A percentile compares a stretch with the other conserved stretches of the same genome.
Conservation (phyloP, 2,888 invertebrate species). For the Ariolimax columbianus region DNA sequence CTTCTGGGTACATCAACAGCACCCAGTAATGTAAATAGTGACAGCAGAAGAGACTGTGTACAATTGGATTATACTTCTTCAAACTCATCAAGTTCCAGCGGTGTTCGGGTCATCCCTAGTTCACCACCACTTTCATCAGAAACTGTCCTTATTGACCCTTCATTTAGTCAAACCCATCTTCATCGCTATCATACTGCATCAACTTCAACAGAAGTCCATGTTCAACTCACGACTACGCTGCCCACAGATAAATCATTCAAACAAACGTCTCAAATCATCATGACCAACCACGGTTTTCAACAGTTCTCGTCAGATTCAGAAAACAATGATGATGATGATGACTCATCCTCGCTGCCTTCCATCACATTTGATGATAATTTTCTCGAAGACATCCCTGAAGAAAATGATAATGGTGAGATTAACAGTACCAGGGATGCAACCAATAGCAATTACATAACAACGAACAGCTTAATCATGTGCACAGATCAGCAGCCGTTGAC, state of each 20-base stretch:
- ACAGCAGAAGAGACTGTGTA: background rate
- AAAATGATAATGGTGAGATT: conserved; percentile 55
- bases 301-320: conserved; percentile 44
- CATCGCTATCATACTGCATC: background rate
- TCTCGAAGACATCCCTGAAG: conserved; percentile 70
- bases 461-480: background rate
- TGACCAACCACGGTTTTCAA: conserved; percentile 43
- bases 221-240: background rate
- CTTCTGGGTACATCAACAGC: background rate
- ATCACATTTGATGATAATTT: conserved; percentile 68
- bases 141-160: background rate
- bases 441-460: conserved; percentile 1
- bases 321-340: conserved; percentile 22
- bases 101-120: background rate
- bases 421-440: conserved; percentile 26
- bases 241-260: background rate
- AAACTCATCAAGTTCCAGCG: background rate
- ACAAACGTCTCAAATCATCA: conserved; percentile 12
- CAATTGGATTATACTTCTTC: background rate
- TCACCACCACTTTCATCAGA: background rate
- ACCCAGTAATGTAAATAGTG: background rate
- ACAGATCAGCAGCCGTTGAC: background rate
- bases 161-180: background rate
- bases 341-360: conserved; percentile 54
- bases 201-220: background rate